Base-by-base conservation (phyloP, 2,113 vertebrate genomes). In the Pedionomus torquatus region DNA sequence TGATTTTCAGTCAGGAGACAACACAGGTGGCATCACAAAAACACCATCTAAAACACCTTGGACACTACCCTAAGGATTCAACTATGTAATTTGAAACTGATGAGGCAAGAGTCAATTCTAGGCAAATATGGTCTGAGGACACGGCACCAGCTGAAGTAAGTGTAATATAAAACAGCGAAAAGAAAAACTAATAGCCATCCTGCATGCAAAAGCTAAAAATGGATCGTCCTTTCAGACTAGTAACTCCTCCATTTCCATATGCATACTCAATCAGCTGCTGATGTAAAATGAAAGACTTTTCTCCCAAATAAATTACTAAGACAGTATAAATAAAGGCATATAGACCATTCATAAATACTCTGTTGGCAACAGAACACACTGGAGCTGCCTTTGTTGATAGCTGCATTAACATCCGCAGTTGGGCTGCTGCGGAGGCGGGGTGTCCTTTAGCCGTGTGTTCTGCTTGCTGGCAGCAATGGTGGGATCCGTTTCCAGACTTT, bases 351-450 rank as follows among this genome's bases (percentile, higher is more conserved):
- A 83, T 96, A 97, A 97, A 98, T 85, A 98, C 95, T 98, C 77
- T 97, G 82, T 98, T 98, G 97, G 98, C 98, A 97, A 97, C 72
- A 90, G 90, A 94, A 97, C 87, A 90, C 69, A 58, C 52, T 60
- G 95, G 90, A 94, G 93, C 94, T 93, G 96, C 97, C 90, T 90
- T 49, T 66, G 79, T 55, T 54, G 43, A 11, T 26, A 46, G 75
- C 41, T 61, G 70, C 97, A 98, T 98, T 99, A 99, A 98, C 99
- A 99, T 97, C 98, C 98, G 44, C 99, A 99, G 94, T 97, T 99
- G 30, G 99, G 97, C 96, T 99, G 99, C 39, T 99, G 99, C 51
- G 99, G 99, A 58, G 99, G 98, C 54, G 99, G 99, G 55, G 97
- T 99, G 95, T 99, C 99, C 93, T 98, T 99, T 96, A 99, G 99